Evolutionary conservation across 1,140 invertebrate genomes (phyloP).

Genomic region (Myzus persicae): DNA sequence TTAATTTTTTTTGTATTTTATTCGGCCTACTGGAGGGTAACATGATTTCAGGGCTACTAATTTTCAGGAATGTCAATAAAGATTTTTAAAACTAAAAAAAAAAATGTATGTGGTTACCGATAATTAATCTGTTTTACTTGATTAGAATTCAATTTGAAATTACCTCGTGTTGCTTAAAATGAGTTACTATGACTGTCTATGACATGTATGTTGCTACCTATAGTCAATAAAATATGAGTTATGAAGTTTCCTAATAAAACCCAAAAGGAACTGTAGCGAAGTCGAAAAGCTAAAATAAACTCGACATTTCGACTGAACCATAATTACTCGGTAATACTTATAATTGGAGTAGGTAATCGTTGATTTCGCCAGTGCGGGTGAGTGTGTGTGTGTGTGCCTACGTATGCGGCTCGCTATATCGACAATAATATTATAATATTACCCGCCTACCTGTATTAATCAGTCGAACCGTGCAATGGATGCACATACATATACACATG

Average conservation of each 20-base stretch:
- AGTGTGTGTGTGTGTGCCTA: no score
- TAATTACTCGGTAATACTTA: no score
- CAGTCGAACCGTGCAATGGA: background rate
- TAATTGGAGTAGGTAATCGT: no score
- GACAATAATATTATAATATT: background rate
- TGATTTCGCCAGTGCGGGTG: background rate
- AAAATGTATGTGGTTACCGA: no score
- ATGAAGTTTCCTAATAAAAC: no score
- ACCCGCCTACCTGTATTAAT: background rate
- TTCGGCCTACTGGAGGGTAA: no score
- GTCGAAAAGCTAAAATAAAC: no score
- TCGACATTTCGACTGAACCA: no score
- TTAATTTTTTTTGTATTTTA: no score
- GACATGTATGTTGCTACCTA: background rate
- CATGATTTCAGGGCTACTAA: background rate
- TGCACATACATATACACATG: no score
- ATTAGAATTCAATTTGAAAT: background rate
- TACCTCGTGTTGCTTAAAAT: no score
- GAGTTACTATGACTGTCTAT: background rate
- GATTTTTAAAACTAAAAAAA: background rate
- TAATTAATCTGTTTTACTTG: background rate
- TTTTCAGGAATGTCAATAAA: background rate
- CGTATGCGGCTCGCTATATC: background rate
- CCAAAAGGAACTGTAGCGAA: no score
- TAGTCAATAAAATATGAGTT: background rate